Percentiles rank a stretch among this genome's conserved stretches.
phyloP scores from a whole-genome alignment of 2,888 invertebrate genomes.

The Rhagonycha fulva region DNA sequence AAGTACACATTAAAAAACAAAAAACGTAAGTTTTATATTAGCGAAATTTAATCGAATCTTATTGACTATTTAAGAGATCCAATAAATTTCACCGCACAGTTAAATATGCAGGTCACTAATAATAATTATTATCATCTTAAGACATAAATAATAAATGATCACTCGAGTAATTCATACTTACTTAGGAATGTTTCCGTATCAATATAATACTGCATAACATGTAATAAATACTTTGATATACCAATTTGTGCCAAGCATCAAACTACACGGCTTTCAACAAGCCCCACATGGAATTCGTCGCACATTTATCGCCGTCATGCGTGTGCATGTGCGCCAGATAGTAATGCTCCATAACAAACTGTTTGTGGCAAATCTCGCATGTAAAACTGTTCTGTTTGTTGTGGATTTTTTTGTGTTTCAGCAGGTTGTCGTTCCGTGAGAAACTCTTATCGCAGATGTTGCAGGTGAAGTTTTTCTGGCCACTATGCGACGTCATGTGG shows the following conservation, averaged over 20 bases:
- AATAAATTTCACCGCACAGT: not conserved
- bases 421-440: conserved; percentile 61
- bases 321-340: conserved; percentile 66
- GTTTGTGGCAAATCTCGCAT: conserved; percentile 69
- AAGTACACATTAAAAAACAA: not conserved
- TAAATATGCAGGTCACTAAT: not conserved
- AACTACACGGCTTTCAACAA: conserved; percentile 34
- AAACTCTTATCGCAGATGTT: conserved; percentile 61
- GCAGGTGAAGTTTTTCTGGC: conserved; percentile 68
- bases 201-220: not conserved
- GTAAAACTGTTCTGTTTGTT: conserved; percentile 61
- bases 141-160: not conserved
- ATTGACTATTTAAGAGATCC: not conserved
- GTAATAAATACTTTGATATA: not conserved
- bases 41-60: not conserved
- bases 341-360: conserved; percentile 69
- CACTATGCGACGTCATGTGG: conserved; percentile 70
- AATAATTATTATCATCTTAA: not conserved
- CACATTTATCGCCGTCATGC: conserved; percentile 49
- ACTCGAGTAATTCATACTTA: not conserved
- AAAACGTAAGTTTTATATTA: not conserved
- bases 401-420: conserved; percentile 65
- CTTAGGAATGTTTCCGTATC: not conserved
- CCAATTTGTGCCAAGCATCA: not conserved
- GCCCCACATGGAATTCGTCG: conserved; percentile 35